Conservation (phyloP, 2,888 invertebrate species). For the Clusia tigrina region DNA sequence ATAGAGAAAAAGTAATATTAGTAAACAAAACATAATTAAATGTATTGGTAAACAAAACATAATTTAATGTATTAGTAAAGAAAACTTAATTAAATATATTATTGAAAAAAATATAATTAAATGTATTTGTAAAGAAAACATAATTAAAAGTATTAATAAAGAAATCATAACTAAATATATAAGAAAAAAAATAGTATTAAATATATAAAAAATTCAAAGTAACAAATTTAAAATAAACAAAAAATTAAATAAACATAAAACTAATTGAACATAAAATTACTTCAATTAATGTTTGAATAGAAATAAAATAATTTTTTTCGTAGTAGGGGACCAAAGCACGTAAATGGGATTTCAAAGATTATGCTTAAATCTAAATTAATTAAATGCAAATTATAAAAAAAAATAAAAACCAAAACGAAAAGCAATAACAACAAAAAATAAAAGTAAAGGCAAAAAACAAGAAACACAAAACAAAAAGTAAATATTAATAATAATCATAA, state of each 20-base stretch:
- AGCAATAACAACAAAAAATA: background rate
- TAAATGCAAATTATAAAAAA: conserved; percentile 25
- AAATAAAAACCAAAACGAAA: conserved; percentile 32
- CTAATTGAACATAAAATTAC: conserved; percentile 2
- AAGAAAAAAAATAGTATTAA: background rate
- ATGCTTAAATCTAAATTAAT: background rate
- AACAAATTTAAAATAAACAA: too few species aligned
- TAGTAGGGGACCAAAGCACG: background rate
- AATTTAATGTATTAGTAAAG: background rate
- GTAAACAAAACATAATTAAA: too few species aligned
- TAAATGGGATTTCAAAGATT: background rate
- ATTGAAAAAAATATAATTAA: background rate
- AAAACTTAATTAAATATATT: background rate
- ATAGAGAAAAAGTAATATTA: too few species aligned
- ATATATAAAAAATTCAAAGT: background rate
- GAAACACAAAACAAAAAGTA: background rate
- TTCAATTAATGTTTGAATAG: conserved; percentile 16
- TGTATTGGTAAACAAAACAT: too few species aligned
- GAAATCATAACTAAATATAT: background rate
- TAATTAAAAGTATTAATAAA: too few species aligned
- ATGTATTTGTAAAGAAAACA: too few species aligned
- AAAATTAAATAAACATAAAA: conserved; percentile 1
- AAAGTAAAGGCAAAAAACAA: conserved; percentile 8
- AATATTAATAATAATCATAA: conserved; percentile 17
- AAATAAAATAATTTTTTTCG: conserved; percentile 30